These are phyloP conservation scores for Anthoscopus minutus DNA, from an alignment of 2,113 vertebrate genomes.

Conservation along the genomic window DNA sequence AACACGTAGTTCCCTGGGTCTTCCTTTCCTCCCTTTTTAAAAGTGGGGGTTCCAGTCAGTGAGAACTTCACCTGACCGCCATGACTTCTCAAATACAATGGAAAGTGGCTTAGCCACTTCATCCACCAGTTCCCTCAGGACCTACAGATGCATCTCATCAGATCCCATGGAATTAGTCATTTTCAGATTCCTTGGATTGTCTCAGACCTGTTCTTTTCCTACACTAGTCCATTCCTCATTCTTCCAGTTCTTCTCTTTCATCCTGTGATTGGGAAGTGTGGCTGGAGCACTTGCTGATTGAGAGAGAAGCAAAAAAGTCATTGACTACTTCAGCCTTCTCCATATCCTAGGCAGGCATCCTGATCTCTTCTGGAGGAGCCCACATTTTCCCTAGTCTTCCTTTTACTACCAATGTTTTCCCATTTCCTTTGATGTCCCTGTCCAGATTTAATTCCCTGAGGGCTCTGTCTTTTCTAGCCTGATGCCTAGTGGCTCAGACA, in stretches of 20 bases:
- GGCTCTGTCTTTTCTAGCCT: neutral
- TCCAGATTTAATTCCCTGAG: neutral
- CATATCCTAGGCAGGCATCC: neutral
- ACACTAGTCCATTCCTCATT: neutral
- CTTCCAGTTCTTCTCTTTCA: neutral
- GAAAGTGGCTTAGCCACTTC: neutral
- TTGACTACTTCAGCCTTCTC: neutral
- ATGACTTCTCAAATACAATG: neutral
- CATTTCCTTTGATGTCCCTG: neutral
- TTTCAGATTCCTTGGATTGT: neutral
- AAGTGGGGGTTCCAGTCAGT: neutral
- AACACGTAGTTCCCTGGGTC: neutral
- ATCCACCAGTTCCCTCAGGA: neutral
- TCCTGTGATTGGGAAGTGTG: neutral
- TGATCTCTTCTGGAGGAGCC: neutral
- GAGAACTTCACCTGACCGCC: neutral
- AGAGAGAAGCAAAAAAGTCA: neutral
- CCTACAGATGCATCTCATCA: neutral
- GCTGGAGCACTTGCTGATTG: fast-evolving
- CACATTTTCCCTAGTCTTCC: neutral
- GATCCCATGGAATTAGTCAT: neutral
- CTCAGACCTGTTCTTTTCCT: neutral
- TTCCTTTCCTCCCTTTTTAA: neutral
- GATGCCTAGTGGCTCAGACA: neutral
- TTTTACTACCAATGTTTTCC: neutral